Conservation (phyloP, 1,140 invertebrate species). For the Grapholita molesta region DNA sequence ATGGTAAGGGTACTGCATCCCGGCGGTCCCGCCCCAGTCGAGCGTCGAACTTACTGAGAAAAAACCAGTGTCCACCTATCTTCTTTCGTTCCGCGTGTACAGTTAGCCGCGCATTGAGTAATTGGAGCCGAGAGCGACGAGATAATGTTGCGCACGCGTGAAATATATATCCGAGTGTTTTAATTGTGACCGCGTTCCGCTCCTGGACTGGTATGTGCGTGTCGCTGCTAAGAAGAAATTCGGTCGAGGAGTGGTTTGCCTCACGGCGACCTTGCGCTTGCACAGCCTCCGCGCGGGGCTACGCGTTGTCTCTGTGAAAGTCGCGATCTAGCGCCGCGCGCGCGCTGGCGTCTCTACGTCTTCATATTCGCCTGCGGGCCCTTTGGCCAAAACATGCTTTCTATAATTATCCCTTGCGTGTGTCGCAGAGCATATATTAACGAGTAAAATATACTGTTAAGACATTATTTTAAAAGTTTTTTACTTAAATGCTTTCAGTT, state of each 20-base stretch:
- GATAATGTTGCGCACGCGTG: conserved; percentile 75
- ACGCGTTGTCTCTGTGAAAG: conserved; percentile 51
- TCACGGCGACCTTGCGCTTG: conserved; percentile 69
- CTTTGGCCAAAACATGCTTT: conserved; percentile 5
- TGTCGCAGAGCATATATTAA: neutral
- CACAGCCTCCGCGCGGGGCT: conserved; percentile 22
- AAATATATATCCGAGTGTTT: conserved; percentile 75
- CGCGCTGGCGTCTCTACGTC: conserved; percentile 38
- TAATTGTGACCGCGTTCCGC: conserved; percentile 71
- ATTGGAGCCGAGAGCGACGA: conserved; percentile 68
- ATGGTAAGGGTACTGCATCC: too few species aligned
- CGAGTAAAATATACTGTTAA: neutral
- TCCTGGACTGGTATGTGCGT: conserved; percentile 70
- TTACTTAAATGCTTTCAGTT: too few species aligned
- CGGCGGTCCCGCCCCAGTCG: neutral
- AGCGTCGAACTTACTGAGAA: neutral
- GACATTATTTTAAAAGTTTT: too few species aligned
- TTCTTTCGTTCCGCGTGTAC: conserved; percentile 63
- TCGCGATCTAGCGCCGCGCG: conserved; percentile 1
- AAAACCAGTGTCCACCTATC: conserved; percentile 34
- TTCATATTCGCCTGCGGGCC: neutral
- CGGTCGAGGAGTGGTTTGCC: conserved; percentile 73
- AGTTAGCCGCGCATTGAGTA: conserved; percentile 74
- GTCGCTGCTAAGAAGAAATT: conserved; percentile 64
- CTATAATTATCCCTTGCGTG: neutral